Evolutionary conservation across 2,113 vertebrate genomes (phyloP), one percentile per base, ranked within the genome.

Genomic region (Litocranius walleri): DNA sequence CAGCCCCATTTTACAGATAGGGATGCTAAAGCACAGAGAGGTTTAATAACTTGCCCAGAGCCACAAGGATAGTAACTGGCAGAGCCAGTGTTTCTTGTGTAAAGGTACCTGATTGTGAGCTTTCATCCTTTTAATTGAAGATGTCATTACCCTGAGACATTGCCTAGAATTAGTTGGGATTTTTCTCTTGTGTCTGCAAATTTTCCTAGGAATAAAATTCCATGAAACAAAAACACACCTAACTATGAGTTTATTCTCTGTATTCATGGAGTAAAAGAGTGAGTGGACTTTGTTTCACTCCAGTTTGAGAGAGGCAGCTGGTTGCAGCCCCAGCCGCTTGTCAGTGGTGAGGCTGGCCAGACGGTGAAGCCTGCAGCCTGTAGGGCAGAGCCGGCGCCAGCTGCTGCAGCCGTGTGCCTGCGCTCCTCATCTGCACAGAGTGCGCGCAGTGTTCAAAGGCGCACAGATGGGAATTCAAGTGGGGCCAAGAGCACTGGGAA

Each of bases 191-290:
- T 78, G 81, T 81, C 56, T 94, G 88, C 43, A 91, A 9, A 91
- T 88, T 78, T 95, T 86, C 71, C 50, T 54, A 77, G 67, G 96
- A 90, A 19, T 62, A 85, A 92, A 92, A 80, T 6, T 59, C 29
- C 57, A 77, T 96, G 91, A 83, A 89, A 45, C 10, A 74, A 93
- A 96, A 59, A 9, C 88, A 84, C 62, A 90, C 71, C 91, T 97
- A 96, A 95, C 91, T 95, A 87, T 77, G 91, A 91, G 88, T 89
- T 96, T 64, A 74, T 97, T 97, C 78, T 97, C 94, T 74, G 33
- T 74, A 78, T 62, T 83, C 74, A 54, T 96, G 52, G 40, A n/a
- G 71, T 64, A 59, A 94, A 92, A 36, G 40, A 33, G 57, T 43
- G 52, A 48, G 43, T 36, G 30, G 61, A 16, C 62, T 36, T 56